Evolutionary conservation across 1,140 invertebrate genomes (phyloP), one percentile per base, ranked within the genome.

Genomic region (Drosophila ficusphila): DNA sequence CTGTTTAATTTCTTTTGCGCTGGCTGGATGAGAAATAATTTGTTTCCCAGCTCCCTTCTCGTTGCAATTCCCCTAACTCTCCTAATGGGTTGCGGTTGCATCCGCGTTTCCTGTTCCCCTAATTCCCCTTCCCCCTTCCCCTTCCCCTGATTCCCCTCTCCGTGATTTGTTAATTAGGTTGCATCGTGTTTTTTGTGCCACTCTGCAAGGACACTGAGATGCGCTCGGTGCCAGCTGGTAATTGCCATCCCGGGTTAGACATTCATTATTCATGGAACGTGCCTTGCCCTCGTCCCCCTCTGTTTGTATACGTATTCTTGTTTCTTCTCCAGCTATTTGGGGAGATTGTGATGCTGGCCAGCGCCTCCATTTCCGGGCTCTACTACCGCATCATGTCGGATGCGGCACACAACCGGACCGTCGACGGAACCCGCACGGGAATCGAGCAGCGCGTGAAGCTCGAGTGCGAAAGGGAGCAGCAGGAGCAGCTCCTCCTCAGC

Each of bases 371-470:
- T 4, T 95, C 96, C 38, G 97, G 97, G 0, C 92, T 97, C 6
- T 98, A 97, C 92, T 97, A 98, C 92, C 94, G 97, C 38, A 95
- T 95, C 58, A 94, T 98, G 91, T 97, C 97, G 0, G 95, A 97
- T 71, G 93, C 94, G 3, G 96, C 97, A 1, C 97, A 98, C 90
- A 93, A 95, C 72, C 94, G 95, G 74, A 97, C 97, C 5, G 98
- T 98, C 83, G 95, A 96, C 7, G 97, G 97, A 7, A 98, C 97
- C 9, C 93, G 96, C 47, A 97, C 96, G 2, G 97, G 97, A 64
- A 96, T 99, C 31, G 97, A 98, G 85, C 97, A 97, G 21, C 93
- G 97, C 60, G 96, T 98, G 31, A 97, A 98, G 92, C 92, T 98
- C 25, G 97, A 98, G 92, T 97, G 97, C 90, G 97, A 98, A 91